Percentiles rank a stretch among this genome's conserved stretches.
Evolutionary conservation across 2,888 invertebrate genomes (phyloP).

Genomic region (Polydrusus cervinus): DNA sequence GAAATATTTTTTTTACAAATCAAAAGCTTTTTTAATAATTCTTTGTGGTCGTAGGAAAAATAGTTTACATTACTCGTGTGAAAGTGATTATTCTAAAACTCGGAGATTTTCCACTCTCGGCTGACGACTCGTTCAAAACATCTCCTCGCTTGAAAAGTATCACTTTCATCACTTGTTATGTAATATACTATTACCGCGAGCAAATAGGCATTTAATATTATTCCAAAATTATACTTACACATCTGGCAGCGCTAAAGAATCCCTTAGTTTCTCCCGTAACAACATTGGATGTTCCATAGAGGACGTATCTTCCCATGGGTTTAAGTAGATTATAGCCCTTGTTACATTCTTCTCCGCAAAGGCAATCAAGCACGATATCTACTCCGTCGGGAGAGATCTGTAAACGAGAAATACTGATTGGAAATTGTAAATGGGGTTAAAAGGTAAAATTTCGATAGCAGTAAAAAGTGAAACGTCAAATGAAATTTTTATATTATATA

Average conservation of each 20-base stretch:
- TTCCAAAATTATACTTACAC: conserved; percentile 76
- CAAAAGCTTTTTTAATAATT: too few species aligned
- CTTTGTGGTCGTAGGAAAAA: too few species aligned
- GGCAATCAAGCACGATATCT: conserved; percentile 89
- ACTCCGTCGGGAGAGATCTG: conserved; percentile 81
- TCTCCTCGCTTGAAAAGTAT: too few species aligned
- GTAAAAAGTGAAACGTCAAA: too few species aligned
- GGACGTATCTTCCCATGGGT: conserved; percentile 91
- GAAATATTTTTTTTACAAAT: too few species aligned
- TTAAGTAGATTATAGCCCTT: conserved; percentile 87
- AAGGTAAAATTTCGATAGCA: not conserved
- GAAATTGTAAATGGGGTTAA: not conserved
- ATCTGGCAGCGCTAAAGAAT: conserved; percentile 92
- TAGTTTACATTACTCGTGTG: too few species aligned
- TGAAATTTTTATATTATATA: too few species aligned
- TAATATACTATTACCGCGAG: too few species aligned
- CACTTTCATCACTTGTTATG: too few species aligned
- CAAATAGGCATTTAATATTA: not conserved
- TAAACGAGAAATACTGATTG: conserved; percentile 7
- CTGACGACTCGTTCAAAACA: too few species aligned
- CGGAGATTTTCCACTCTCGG: too few species aligned
- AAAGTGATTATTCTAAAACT: too few species aligned
- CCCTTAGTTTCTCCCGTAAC: conserved; percentile 94
- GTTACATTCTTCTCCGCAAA: conserved; percentile 92
- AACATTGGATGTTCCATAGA: conserved; percentile 91